Percentiles rank a stretch among this genome's conserved stretches.
Conservation (phyloP, 2,113 vertebrate species). For the Dipodomys ordii region DNA sequence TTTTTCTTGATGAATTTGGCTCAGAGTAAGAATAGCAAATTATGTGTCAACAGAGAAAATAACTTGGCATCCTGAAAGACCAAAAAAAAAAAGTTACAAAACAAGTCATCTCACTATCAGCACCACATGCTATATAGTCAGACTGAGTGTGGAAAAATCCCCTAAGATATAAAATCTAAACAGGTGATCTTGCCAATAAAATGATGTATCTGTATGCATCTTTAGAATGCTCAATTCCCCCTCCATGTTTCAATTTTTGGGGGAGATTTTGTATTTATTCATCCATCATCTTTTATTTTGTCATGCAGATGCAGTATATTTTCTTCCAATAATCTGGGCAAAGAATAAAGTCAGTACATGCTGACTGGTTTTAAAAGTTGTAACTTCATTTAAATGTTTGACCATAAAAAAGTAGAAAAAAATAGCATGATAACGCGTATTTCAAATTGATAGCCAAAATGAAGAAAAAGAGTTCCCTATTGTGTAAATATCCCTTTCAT, state of each 20-base stretch:
- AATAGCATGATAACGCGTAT: not conserved
- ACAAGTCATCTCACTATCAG: conserved; percentile 49
- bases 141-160: not conserved
- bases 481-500: not conserved
- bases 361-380: conserved; percentile 44
- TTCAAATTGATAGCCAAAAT: not conserved
- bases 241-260: not conserved
- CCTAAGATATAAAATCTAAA: not conserved
- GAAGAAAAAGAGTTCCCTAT: not conserved
- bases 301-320: not conserved
- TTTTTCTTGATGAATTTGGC: conserved; percentile 67
- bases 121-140: conserved; percentile 20
- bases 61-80: conserved; percentile 62
- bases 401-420: not conserved
- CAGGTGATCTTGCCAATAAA: conserved; percentile 26
- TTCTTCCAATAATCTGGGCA: conserved; percentile 28
- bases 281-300: conserved; percentile 17
- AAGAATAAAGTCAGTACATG: conserved; percentile 42
- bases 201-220: not conserved
- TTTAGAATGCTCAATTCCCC: conserved; percentile 24
- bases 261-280: not conserved
- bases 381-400: not conserved
- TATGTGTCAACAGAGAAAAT: conserved; percentile 60
- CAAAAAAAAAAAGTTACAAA: conserved; percentile 52
- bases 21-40: conserved; percentile 57